Percentiles rank a stretch among this genome's conserved stretches.
Evolutionary conservation across 30 jellyfish, hydroid and myxozoan genomes (phyloP).

Genomic region (Rhopilema esculentum): DNA sequence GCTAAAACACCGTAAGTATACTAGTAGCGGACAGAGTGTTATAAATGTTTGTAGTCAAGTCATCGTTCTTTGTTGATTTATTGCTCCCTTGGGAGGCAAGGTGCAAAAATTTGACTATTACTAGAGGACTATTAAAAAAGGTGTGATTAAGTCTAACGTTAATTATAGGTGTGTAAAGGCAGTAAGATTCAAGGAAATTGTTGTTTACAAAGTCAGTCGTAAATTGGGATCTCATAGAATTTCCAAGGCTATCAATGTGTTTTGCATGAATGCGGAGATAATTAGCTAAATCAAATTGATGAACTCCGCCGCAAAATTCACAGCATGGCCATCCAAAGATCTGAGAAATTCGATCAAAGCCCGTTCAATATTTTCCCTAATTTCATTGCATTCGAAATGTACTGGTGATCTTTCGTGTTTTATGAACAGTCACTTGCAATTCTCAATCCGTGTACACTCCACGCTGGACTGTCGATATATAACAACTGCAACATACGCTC

Average conservation of each 20-base stretch:
- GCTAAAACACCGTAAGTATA: slow-evolving; percentile 59
- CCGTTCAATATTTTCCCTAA: no score
- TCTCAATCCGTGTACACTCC: no score
- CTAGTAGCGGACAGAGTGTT: neutral
- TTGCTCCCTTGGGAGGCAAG: neutral
- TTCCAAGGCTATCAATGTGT: neutral
- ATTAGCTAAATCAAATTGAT: neutral
- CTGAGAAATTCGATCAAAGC: no score
- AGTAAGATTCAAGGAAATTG: neutral
- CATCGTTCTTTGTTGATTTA: neutral
- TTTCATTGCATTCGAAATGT: no score
- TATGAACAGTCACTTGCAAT: no score
- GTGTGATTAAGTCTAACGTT: neutral
- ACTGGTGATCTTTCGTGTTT: no score
- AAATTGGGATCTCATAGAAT: neutral
- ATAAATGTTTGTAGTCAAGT: neutral
- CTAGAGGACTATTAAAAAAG: slow-evolving; percentile 7
- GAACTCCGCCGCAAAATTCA: neutral
- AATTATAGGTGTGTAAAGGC: neutral
- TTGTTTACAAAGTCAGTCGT: neutral
- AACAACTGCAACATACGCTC: no score
- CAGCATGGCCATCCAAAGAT: neutral
- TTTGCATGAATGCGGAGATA: neutral
- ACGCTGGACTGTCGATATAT: no score
- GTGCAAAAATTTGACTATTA: neutral